Base-by-base conservation (phyloP, 2,888 invertebrate genomes). In the Ypsolopha sequella region DNA sequence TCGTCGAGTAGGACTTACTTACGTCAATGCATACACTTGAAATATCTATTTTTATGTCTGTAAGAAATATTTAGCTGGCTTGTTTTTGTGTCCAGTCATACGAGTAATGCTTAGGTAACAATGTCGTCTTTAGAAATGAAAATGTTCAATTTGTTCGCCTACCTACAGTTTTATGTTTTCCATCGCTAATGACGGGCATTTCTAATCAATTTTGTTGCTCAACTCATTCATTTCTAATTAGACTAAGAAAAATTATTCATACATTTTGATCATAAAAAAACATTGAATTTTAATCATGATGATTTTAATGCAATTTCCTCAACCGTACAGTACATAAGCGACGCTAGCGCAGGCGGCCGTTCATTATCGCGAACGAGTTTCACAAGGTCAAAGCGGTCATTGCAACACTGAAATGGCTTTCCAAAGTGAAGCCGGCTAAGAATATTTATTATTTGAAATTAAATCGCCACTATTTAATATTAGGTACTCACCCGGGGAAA, bases 331-430 rank as follows among this genome's bases (percentile, higher is more conserved):
- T 36, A 52, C 52, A 48, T 43, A 43, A 43, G 13, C 11, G 39
- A 66, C 64, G 62, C 63, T 59, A 62, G 61, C 61, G 59, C 62
- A 4, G 24, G 24, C 24, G 24, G 69, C 68, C 71, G 69, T 76
- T 72, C 68, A 76, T 73, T 80, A 85, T 79, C 76, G 79, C 76
- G 70, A 75, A 76, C 79, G 69, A 80, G 85, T 85, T 82, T 70
- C 79, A 84, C 86, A 86, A 86, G 85, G 86, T 85, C 85, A 84
- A 85, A 84, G 76, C 84, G 86, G 86, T 85, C 85, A 86, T 82
- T 84, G 80, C 79, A 76, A 82, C 80, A 76, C 73, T 71, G 72
- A 14, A 60, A 74, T 80, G 79, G 80, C 82, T 86, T 85, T 85
- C 84, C 80, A 81, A 80, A 75, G 51, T 52, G 44, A 51, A 68